Evolutionary conservation across 2,113 vertebrate species (phyloP).

Genomic region (Epinephelus lanceolatus): DNA sequence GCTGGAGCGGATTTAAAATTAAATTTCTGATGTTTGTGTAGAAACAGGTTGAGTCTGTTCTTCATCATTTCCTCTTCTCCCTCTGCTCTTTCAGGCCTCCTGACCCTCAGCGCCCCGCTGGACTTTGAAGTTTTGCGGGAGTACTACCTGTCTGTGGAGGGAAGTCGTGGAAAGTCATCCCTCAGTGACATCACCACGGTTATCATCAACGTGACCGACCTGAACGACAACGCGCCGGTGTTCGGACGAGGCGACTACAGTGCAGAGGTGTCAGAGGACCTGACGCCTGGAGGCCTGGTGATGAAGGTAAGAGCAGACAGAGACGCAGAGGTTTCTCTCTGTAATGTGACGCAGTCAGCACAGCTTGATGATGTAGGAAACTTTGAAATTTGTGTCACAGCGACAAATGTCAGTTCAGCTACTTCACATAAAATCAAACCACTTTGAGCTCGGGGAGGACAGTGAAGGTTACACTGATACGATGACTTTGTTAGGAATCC

Average conservation of each 20-base stretch:
- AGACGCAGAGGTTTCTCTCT: background rate
- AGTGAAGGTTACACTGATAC: conserved; percentile 4
- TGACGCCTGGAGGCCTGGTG: conserved; percentile 86
- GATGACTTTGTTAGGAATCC: background rate
- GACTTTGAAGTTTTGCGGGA: conserved; percentile 91
- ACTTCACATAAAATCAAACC: no score
- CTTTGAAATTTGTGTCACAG: no score
- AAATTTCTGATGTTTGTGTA: no score
- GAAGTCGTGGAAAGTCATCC: conserved; percentile 87
- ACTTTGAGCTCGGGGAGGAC: no score
- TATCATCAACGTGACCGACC: conserved; percentile 92
- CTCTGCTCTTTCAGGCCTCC: conserved; percentile 63
- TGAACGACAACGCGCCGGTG: conserved; percentile 92
- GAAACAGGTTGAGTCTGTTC: no score
- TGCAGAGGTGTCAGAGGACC: conserved; percentile 87
- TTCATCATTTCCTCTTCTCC: no score
- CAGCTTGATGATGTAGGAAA: no score
- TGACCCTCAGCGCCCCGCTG: conserved; percentile 87
- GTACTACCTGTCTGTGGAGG: conserved; percentile 93
- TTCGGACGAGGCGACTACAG: conserved; percentile 88
- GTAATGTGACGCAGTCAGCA: no score
- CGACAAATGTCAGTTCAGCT: no score
- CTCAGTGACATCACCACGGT: conserved; percentile 91
- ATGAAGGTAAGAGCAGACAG: conserved; percentile 84
- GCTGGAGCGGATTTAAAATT: no score